Base-by-base conservation (phyloP, 2,888 invertebrate species). In the Beris chalybata region DNA sequence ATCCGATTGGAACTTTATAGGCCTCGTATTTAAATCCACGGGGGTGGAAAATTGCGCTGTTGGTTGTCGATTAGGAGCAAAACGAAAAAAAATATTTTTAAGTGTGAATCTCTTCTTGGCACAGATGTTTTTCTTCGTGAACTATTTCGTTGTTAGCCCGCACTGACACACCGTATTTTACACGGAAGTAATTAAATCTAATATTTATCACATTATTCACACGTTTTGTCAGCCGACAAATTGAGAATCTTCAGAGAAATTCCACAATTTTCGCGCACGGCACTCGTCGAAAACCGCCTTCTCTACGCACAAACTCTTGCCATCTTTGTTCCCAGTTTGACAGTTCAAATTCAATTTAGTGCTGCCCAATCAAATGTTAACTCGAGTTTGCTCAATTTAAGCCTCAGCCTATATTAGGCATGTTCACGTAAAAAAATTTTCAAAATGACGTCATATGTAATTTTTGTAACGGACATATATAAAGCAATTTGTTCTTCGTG, bases 151-250 rank as follows among this genome's bases (percentile, higher is more conserved):
- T 50, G 65, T 48, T 29, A 45, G 47, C 61, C 52, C 43, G 54
- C 56, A 65, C 65, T 56, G 65, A 68, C 65, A 65, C 68, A 68
- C 68, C 57, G 31, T 61, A 55, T 61, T 61, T 64, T 58, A 59
- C 12, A 53, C 52, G 43, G 56, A 50, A 61, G 22, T 56, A n/a
- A 52, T 44, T 58, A 59, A 64, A 15, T 54, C 53, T 52, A 48
- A 43, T 54, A 55, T 65, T 65, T 68, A 65, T 68, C 68, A 68
- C 68, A 68, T 65, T 56, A 65, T 68, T 68, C 31, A 65, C 65
- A 61, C 56, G 55, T 61, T 65, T 61, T 55, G 30, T 12, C 56
- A 65, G 53, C 56, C 68, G 56, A 48, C 55, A 65, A 52, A 55
- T 65, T 61, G 38, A 56, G 59, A 63, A 68, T 58, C 45, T 65